phyloP scores from a whole-genome alignment of 2,888 invertebrate species.

The Sympetrum striolatum region DNA sequence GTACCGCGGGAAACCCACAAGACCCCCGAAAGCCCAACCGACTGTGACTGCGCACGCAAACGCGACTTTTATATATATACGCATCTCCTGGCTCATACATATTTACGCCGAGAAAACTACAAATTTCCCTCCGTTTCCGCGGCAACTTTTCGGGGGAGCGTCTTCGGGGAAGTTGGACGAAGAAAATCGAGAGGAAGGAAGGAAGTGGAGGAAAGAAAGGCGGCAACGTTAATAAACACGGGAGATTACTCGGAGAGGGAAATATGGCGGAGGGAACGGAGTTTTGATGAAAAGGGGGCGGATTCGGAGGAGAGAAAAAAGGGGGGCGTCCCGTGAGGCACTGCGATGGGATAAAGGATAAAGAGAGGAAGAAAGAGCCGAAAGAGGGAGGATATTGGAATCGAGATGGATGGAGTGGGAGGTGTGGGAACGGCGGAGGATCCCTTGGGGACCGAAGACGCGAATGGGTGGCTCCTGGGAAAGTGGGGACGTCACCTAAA shows the following conservation, averaged over 20 bases:
- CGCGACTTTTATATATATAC: background rate
- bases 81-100: background rate
- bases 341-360: background rate
- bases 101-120: background rate
- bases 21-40: too few species aligned
- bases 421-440: background rate
- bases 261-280: background rate
- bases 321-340: background rate
- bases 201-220: background rate
- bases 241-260: background rate
- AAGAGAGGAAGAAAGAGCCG: background rate
- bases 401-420: background rate
- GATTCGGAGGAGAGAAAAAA: background rate
- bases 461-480: background rate
- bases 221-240: background rate
- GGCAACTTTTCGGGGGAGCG: background rate
- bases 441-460: background rate
- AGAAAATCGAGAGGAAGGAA: background rate
- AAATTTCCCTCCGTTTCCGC: background rate
- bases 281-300: background rate
- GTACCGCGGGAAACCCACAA: too few species aligned
- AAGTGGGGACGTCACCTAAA: background rate
- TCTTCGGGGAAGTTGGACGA: background rate
- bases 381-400: background rate
- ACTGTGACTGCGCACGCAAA: background rate